These are phyloP conservation scores for Cyanocitta stelleri DNA, from an alignment of 2,113 vertebrate species.

Conservation along the genomic window DNA sequence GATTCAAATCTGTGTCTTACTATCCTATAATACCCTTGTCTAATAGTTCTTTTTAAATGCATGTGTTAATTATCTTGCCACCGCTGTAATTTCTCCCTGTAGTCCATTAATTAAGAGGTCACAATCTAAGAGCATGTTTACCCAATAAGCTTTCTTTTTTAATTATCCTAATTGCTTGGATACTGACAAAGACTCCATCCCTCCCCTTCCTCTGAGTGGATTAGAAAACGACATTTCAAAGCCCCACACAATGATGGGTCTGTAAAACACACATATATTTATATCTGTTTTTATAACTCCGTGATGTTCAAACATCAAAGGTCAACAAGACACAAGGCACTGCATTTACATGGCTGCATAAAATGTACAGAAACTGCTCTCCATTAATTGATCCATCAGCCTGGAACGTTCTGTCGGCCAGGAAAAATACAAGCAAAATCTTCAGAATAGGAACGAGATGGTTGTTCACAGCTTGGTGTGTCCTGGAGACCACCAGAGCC, in stretches of 20 bases:
- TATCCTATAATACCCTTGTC: slow-evolving; percentile 82
- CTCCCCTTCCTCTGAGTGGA: slow-evolving; percentile 65
- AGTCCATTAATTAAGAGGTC: slow-evolving; percentile 98
- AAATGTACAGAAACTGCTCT: background rate
- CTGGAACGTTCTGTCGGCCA: background rate
- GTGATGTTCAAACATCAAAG: background rate
- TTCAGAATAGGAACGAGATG: background rate
- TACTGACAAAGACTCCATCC: slow-evolving; percentile 79
- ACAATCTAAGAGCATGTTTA: slow-evolving; percentile 92
- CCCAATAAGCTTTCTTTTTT: slow-evolving; percentile 98
- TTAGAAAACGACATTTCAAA: slow-evolving; percentile 72
- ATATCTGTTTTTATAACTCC: background rate
- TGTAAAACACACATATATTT: background rate
- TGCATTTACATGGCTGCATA: background rate
- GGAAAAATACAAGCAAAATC: background rate
- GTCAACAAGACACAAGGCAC: background rate
- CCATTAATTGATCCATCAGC: background rate
- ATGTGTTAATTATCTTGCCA: slow-evolving; percentile 89
- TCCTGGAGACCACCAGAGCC: background rate
- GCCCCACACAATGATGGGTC: slow-evolving; percentile 20
- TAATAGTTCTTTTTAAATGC: slow-evolving; percentile 70
- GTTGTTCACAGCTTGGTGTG: background rate
- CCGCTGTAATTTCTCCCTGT: slow-evolving; percentile 89
- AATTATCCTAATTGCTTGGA: slow-evolving; percentile 93
- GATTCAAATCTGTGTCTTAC: slow-evolving; percentile 81